Evolutionary conservation across 2,888 invertebrate genomes (phyloP).

Genomic region (Aphodius sticticus): DNA sequence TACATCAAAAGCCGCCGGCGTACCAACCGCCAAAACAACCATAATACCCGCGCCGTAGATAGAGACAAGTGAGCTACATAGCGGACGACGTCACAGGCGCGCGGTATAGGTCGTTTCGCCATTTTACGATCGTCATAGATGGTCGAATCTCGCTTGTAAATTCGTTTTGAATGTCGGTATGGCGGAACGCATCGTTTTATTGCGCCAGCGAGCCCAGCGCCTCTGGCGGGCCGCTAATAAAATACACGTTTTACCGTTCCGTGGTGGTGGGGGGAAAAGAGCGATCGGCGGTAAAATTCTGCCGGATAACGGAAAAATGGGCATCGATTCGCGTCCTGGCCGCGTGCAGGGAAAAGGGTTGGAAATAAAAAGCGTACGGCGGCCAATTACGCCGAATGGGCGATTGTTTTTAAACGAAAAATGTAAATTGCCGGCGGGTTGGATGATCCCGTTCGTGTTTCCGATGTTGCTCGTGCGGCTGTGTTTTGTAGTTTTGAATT

Average conservation of each 20-base stretch:
- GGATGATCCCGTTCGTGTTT: neutral
- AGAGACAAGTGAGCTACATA: neutral
- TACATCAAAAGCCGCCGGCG: neutral
- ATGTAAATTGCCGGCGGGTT: neutral
- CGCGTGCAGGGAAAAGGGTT: neutral
- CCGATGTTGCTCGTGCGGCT: neutral
- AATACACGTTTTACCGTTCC: neutral
- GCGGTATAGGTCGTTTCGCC: neutral
- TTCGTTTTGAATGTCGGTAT: conserved; percentile 4
- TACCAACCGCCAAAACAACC: neutral
- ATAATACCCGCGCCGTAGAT: neutral
- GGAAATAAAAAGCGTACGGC: neutral
- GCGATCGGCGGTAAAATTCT: too few relatives aligned
- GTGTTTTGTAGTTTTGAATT: neutral
- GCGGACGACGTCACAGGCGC: neutral
- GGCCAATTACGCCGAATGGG: neutral
- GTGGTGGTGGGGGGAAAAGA: neutral
- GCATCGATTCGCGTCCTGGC: neutral
- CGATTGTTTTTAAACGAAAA: neutral
- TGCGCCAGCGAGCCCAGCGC: neutral
- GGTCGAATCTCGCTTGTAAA: conserved; percentile 4
- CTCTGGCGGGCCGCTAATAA: neutral
- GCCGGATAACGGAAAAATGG: neutral
- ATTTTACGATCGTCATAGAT: neutral
- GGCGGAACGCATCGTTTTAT: conserved; percentile 4